Evolutionary conservation across 2,797 vertebrate genomes (phyloP).

Genomic region (Pangasius krempfi): DNA sequence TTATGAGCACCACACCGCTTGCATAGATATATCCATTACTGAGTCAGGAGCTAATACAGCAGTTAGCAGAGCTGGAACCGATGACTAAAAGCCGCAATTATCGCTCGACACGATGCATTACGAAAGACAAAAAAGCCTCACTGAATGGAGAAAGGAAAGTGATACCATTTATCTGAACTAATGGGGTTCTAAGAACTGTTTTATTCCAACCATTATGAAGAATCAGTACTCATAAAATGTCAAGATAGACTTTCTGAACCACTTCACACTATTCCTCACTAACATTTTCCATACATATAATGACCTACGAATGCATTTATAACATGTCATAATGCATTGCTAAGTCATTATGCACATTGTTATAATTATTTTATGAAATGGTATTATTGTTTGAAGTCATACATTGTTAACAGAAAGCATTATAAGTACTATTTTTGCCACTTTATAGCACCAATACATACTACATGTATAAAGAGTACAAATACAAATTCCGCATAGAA

Average conservation of each 20-base stretch:
- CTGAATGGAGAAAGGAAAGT: not conserved
- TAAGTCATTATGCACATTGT: not conserved
- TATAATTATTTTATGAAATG: not conserved
- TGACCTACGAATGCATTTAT: not conserved
- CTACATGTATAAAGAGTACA: not conserved
- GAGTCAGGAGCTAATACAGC: constrained; percentile 38
- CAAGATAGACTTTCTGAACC: not conserved
- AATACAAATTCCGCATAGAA: not conserved
- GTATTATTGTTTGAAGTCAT: not conserved
- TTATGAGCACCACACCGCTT: constrained; percentile 10
- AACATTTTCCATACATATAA: not conserved
- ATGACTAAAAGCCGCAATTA: constrained; percentile 13
- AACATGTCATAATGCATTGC: not conserved
- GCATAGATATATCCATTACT: constrained; percentile 11
- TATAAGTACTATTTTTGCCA: not conserved
- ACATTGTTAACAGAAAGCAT: not conserved
- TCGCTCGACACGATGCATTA: not conserved
- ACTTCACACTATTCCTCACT: not conserved
- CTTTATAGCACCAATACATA: not conserved
- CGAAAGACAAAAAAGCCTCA: not conserved
- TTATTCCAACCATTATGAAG: not conserved
- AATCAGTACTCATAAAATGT: not conserved
- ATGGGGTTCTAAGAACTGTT: not conserved
- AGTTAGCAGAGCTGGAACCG: constrained; percentile 23
- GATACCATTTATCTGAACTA: not conserved